phyloP scores from a whole-genome alignment of 1,140 invertebrate species.

The Popillia japonica region DNA sequence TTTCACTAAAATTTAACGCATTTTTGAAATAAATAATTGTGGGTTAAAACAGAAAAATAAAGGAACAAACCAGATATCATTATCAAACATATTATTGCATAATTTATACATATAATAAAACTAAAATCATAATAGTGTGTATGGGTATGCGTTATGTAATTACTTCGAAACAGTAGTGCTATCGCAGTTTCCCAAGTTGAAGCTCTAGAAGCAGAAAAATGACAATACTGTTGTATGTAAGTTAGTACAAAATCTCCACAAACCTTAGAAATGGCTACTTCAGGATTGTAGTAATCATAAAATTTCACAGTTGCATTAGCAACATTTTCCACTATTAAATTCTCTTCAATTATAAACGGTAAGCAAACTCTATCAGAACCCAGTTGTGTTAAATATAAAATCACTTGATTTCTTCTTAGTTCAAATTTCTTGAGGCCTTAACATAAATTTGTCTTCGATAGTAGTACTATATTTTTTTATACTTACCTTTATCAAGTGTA shows the following conservation, averaged over 20 bases:
- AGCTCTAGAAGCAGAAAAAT: not conserved
- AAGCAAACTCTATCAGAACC: constrained; percentile 61
- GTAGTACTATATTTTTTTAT: not conserved
- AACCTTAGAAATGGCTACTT: constrained; percentile 45
- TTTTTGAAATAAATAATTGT: no score
- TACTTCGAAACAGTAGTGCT: no score
- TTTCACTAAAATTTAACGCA: no score
- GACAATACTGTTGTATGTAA: not conserved
- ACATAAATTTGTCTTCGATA: not conserved
- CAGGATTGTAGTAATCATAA: constrained; percentile 76
- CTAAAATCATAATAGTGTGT: no score
- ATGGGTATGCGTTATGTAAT: no score
- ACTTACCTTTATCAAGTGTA: constrained; percentile 46
- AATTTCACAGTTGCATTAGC: constrained; percentile 67
- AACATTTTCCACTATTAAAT: constrained; percentile 48
- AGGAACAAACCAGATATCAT: no score
- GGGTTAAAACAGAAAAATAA: no score
- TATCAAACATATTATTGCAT: no score
- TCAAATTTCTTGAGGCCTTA: constrained; percentile 64
- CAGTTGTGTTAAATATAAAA: constrained; percentile 64
- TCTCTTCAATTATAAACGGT: constrained; percentile 61
- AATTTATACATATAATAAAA: no score
- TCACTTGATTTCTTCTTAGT: constrained; percentile 60
- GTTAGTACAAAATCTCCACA: not conserved
- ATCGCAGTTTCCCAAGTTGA: not conserved